Base-by-base conservation (phyloP, 37 sponge, comb jelly and placozoan species). In the Crambe crambe region DNA sequence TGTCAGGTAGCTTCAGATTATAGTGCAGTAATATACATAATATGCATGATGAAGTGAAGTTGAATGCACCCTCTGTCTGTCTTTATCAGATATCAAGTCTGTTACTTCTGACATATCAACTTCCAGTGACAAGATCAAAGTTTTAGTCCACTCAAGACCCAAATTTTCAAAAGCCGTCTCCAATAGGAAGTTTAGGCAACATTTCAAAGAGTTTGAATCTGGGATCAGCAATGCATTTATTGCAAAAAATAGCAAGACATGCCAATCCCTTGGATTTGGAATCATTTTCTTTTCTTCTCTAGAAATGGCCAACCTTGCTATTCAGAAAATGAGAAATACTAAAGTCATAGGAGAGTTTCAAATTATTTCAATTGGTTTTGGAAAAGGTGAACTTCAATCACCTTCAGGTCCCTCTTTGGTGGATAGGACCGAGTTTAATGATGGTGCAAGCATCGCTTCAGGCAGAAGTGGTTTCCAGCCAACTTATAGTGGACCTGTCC, bases 201-300 rank as follows among this genome's bases (percentile, higher is more conserved):
- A 79, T 29, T 79, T 79, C 30, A 57, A 21, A 2, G 54, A 67
- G 23, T 83, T 47, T 31, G 22, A 83, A 58, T 35, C 40, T 8
- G 25, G 23, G 36, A 75, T 83, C 8, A 20, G 20, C 2, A 69
- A 38, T 75, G 84, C 58, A 31, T n/a, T 30, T 54, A 40, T 83
- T 4, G 44, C 64, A 18, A 62, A 35, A 21, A 39, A 82, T 37
- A 37, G 25, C 27, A 29, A 73, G 23, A 81, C 73, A 26, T 26
- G 39, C 29, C n/a, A 72, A 3, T 42, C 82, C 37, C 70, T 58
- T 61, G 83, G 83, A 6, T 82, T 64, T 82, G 83, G 75, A 9
- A 37, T 82, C 20, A 54, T 74, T 25, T 60, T 30, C 38, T 82
- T 82, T 58, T 66, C 74, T 37, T 59, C 68, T 27, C 26, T 27